Evolutionary conservation across 2,888 invertebrate species (phyloP), one percentile per base, ranked within the genome.

Genomic region (Euspilapteryx auroguttella): DNA sequence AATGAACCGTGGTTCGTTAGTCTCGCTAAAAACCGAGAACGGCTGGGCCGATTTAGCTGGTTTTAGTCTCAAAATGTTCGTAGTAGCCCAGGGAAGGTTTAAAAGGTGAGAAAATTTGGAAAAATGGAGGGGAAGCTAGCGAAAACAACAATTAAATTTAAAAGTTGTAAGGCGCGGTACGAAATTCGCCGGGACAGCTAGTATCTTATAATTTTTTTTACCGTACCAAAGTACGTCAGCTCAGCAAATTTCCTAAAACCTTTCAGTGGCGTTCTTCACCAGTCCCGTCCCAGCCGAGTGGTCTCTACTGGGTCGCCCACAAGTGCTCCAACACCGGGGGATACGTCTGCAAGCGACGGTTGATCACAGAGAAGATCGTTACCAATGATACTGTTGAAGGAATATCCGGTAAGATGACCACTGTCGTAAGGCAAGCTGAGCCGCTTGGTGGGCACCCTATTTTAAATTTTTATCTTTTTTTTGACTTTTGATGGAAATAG

Each of bases 241-340:
- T n/a, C n/a, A n/a, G n/a, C n/a, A 8, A 6, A 12, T 24, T 25
- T 25, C 82, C 82, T 43, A 27, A 14, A 47, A 12, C 6, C 4
- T 32, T 82, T 2, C 79, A 85, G 59, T 87, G 87, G 86, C 81
- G 79, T 40, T 76, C 82, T 11, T 81, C 85, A 0, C 81, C 83
- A 1, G 75, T 81, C 1, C 80, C 81, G 1, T 79, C 81, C 31
- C 62, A 83, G 26, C 82, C 85, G 1, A 85, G 86, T 35, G 86
- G 86, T 0, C 51, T 87, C 7, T 87, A 86, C 51, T 87, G 87
- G 87, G 79, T 80, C 6, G 59, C 81, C 1, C 80, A 83, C 39
- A 79, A 79, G 37, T 87, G 87, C 46, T 52, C 69, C 1, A 56
- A 73, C 25, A 79, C 82, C 3, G 86, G 86, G 0, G 87, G 88